These are phyloP conservation scores for Hapalemur alaotrensis DNA, from an alignment of 2,797 vertebrate genomes.

Conservation along the genomic window DNA sequence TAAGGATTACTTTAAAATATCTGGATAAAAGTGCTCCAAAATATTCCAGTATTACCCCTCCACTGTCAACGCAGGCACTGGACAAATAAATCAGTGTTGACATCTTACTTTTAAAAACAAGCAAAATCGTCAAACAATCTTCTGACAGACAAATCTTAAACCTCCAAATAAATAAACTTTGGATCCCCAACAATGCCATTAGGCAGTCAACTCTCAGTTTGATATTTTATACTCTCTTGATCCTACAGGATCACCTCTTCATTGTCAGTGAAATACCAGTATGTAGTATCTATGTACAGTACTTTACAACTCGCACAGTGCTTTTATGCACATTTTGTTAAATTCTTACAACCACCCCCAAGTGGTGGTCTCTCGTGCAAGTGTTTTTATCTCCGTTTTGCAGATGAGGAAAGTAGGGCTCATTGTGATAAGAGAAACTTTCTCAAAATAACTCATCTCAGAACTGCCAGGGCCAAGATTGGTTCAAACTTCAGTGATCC, in stretches of 20 bases:
- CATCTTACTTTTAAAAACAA: conserved; percentile 22
- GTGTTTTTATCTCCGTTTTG: neutral
- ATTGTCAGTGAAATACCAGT: neutral
- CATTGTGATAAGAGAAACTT: neutral
- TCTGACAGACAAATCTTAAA: conserved; percentile 18
- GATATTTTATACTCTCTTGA: neutral
- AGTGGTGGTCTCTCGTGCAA: neutral
- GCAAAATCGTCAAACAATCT: neutral
- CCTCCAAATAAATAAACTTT: conserved; percentile 1
- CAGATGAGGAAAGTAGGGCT: neutral
- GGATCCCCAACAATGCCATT: neutral
- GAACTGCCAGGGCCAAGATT: neutral
- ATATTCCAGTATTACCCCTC: neutral
- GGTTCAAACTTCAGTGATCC: neutral
- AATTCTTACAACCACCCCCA: neutral
- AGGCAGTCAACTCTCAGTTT: neutral
- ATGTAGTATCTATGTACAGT: neutral
- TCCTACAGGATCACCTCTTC: neutral
- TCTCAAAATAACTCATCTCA: conserved; percentile 33
- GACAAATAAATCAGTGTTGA: conserved; percentile 1
- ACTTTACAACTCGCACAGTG: neutral
- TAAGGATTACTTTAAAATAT: neutral
- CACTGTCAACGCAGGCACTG: neutral
- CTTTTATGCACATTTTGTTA: neutral
- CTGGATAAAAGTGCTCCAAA: neutral